A percentile compares a stretch with the other conserved stretches of the same genome.
Conservation (phyloP, 2,113 vertebrate species). For the Panthera tigris region DNA sequence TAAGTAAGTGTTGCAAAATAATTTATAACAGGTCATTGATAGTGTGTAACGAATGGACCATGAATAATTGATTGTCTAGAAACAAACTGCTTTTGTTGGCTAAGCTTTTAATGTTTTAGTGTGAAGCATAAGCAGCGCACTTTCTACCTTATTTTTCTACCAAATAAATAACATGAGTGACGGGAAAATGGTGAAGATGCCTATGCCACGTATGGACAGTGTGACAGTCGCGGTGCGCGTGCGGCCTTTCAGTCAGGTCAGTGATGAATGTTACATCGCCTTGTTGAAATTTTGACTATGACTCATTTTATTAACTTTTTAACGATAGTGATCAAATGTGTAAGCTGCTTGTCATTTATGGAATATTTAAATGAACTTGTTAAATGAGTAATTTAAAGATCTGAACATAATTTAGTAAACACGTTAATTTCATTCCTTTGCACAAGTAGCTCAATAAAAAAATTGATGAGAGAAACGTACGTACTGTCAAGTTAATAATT, state of each 20-base stretch:
- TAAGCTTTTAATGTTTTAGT: slow-evolving; percentile 22
- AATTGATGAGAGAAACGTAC: slow-evolving; percentile 34
- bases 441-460: slow-evolving; percentile 74
- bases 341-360: slow-evolving; percentile 75
- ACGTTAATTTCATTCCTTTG: slow-evolving; percentile 50
- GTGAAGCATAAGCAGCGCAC: slow-evolving; percentile 33
- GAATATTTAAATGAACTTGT: slow-evolving; percentile 75
- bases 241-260: slow-evolving; percentile 90
- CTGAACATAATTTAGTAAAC: slow-evolving; percentile 56
- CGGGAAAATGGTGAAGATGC: slow-evolving; percentile 57
- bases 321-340: slow-evolving; percentile 53
- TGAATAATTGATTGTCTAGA: slow-evolving; percentile 69
- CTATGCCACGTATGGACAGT: slow-evolving; percentile 83
- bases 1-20: slow-evolving; percentile 74
- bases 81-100: slow-evolving; percentile 54
- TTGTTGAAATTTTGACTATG: slow-evolving; percentile 24
- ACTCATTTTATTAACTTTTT: slow-evolving; percentile 64
- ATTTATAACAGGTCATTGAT: slow-evolving; percentile 76
- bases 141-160: slow-evolving; percentile 63
- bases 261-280: slow-evolving; percentile 67
- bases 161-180: neutral
- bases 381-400: slow-evolving; percentile 64
- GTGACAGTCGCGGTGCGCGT: slow-evolving; percentile 89
- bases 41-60: slow-evolving; percentile 65
- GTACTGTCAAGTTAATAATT: slow-evolving; percentile 59